phyloP scores from a whole-genome alignment of 2,797 vertebrate genomes.

The Gadopsis marmoratus region DNA sequence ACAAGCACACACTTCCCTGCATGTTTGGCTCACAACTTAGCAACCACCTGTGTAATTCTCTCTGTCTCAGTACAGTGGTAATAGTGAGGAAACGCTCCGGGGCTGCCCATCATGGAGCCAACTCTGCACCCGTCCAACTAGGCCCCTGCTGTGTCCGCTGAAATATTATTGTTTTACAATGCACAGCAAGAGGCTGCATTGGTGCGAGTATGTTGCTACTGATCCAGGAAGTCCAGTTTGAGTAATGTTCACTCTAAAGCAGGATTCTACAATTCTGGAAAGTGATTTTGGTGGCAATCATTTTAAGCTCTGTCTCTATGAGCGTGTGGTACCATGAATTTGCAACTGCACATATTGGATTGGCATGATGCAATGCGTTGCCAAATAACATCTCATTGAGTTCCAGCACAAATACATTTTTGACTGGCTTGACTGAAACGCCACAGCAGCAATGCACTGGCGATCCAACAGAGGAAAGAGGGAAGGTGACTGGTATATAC shows the following conservation, averaged over 20 bases:
- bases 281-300: not conserved
- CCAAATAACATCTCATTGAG: not conserved
- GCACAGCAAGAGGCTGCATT: not conserved
- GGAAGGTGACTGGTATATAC: not conserved
- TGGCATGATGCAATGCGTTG: not conserved
- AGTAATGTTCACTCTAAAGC: not conserved
- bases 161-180: slow-evolving; percentile 8
- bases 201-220: not conserved
- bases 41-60: slow-evolving; percentile 46
- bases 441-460: not conserved
- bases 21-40: slow-evolving; percentile 21
- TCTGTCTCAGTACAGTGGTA: slow-evolving; percentile 36
- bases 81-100: slow-evolving; percentile 38
- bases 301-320: not conserved
- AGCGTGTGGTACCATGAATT: not conserved
- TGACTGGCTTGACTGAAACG: not conserved
- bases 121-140: slow-evolving; percentile 33
- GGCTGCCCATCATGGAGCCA: slow-evolving; percentile 33
- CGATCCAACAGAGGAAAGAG: not conserved
- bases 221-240: slow-evolving; percentile 11
- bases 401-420: not conserved
- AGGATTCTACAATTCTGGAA: not conserved
- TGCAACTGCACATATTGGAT: not conserved
- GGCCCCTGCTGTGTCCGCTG: slow-evolving; percentile 11
- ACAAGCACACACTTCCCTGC: slow-evolving; percentile 7